Evolutionary conservation across 1,140 invertebrate species (phyloP), one percentile per base, ranked within the genome.

Genomic region (Megalopta genalis): DNA sequence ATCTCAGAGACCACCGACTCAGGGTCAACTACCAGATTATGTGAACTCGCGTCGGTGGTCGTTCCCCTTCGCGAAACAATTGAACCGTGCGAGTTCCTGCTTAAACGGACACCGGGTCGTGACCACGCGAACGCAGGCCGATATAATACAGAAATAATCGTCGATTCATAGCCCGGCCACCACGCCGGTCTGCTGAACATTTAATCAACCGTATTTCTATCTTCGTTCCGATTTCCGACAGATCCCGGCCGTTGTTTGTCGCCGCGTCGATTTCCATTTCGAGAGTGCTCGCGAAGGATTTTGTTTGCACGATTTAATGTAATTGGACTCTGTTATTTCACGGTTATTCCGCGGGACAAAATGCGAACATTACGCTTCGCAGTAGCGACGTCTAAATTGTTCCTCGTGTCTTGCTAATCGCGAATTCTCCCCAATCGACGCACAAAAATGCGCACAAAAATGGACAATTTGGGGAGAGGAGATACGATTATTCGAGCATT

Each of bases 11-110:
- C 52, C 62, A 69, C 79, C 74, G 79, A 72, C 70, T 82, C 84
- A 86, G 84, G 83, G 73, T 84, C 82, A 76, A 68, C 65, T 70
- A 54, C 49, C 78, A 79, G 79, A 86, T 86, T 82, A 86, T 86
- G 82, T 84, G 82, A 86, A 85, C 75, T 72, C 63, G 32, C 16
- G 63, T 68, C 27, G 46, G 42, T 49, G 62, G 27, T 25, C 54
- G 78, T 84, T 73, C 66, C 71, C 83, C 67, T 60, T 73, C 82
- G 77, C 32, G 80, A 83, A 80, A 63, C 71, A 62, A 25, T 75
- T 69, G 59, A 32, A 49, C 49, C 77, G 62, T 66, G 76, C 10
- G 72, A 82, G 72, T 79, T 82, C 81, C 76, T 69, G 64, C 74
- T 83, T 84, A 68, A 80, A 72, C 59, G 39, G 21, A 39, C 25